A percentile compares a stretch with the other conserved stretches of the same genome.
phyloP scores from a whole-genome alignment of 2,113 vertebrate species.

The Gasterosteus aculeatus region DNA sequence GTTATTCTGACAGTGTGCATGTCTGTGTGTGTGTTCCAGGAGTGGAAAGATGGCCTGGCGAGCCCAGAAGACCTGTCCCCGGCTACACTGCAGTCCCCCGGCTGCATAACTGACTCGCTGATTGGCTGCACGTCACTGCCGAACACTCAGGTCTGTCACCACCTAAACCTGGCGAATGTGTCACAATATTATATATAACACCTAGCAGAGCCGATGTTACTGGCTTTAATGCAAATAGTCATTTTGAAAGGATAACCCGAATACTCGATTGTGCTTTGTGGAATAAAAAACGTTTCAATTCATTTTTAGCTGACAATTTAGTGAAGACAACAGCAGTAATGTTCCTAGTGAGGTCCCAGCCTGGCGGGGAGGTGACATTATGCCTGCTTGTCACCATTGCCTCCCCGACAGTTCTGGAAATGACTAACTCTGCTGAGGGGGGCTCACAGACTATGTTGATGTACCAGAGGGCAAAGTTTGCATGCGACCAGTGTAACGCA shows the following conservation, averaged over 20 bases:
- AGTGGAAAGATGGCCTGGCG: conserved; percentile 78
- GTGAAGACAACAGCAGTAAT: conserved; percentile 7
- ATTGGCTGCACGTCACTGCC: conserved; percentile 70
- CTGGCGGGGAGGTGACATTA: conserved; percentile 49
- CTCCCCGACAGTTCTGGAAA: conserved; percentile 42
- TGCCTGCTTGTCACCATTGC: conserved; percentile 35
- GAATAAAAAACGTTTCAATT: neutral
- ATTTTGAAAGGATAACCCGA: neutral
- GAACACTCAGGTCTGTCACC: conserved; percentile 71
- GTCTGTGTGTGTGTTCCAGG: conserved; percentile 65
- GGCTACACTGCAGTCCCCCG: conserved; percentile 74
- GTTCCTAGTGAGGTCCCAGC: conserved; percentile 17
- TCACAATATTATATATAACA: neutral
- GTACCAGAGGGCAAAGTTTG: conserved; percentile 27
- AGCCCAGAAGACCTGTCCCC: conserved; percentile 77
- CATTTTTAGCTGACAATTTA: conserved; percentile 9
- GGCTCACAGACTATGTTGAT: conserved; percentile 35
- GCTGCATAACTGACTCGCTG: conserved; percentile 74
- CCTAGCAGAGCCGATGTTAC: neutral
- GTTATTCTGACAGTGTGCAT: conserved; percentile 18
- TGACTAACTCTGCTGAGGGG: conserved; percentile 28
- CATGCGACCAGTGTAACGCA: conserved; percentile 43
- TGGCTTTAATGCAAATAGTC: neutral
- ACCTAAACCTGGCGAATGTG: conserved; percentile 1
- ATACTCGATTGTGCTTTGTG: neutral